These are phyloP conservation scores for Halocynthia aurantium DNA, from an alignment of 23 tunicate genomes.

Conservation along the genomic window DNA sequence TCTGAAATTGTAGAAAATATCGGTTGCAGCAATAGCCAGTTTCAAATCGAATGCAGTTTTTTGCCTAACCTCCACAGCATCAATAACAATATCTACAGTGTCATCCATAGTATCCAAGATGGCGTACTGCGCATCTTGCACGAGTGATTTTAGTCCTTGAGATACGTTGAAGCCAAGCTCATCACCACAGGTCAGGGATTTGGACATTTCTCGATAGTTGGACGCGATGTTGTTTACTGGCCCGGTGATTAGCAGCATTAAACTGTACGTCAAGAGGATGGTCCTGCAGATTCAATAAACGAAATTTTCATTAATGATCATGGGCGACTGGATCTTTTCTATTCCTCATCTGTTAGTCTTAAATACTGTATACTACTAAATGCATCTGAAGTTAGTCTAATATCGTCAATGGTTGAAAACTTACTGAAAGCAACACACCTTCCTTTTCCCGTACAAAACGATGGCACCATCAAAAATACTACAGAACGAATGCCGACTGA, in stretches of 20 bases:
- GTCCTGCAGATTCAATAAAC: constrained; percentile 26
- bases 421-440: constrained; percentile 33
- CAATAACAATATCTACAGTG: constrained; percentile 53
- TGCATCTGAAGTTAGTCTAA: no score
- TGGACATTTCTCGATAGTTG: constrained; percentile 65
- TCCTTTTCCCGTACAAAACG: constrained; percentile 76
- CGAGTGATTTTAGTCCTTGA: constrained; percentile 45
- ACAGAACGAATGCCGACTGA: constrained; percentile 51
- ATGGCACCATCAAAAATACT: constrained; percentile 49
- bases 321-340: no score
- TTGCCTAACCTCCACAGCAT: constrained; percentile 73
- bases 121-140: constrained; percentile 48
- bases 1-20: constrained; percentile 13
- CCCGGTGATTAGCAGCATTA: constrained; percentile 61
- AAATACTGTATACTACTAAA: no score
- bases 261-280: constrained; percentile 52
- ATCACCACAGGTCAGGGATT: constrained; percentile 66
- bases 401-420: no score
- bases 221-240: constrained; percentile 53
- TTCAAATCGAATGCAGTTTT: neutral
- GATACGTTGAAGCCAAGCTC: constrained; percentile 80
- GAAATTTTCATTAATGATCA: no score
- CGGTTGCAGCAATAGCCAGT: neutral
- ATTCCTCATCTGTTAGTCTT: no score
- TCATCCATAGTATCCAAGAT: constrained; percentile 65